Base-by-base conservation (phyloP, 2,888 invertebrate species). In the Rutpela maculata region DNA sequence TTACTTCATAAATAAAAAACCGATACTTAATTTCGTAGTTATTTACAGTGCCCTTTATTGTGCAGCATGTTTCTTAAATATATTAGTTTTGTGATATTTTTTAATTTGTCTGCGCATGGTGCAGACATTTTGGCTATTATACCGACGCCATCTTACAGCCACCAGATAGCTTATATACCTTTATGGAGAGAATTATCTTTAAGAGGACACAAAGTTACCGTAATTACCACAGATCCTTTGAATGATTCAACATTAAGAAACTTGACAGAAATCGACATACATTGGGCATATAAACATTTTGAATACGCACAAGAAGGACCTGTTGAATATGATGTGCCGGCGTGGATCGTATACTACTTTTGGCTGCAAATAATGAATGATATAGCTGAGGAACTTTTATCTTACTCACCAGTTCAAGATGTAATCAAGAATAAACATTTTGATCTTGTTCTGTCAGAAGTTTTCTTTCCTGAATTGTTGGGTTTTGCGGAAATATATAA, bases 261-360 rank as follows among this genome's bases (percentile, higher is more conserved):
- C 74, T 71, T 89, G 0, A 89, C 86, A 18, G 87, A 89, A 84
- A 88, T 90, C 0, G 87, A 89, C 75, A 80, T 89, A 0, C 38
- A 60, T 15, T 38, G 43, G 38, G 10, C 60, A 1, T 50, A 60
- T n/a, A 65, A 65, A 11, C 19, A 10, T 43, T 10, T 1, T 43
- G n/a, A n/a, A n/a, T n/a, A n/a, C n/a, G n/a, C n/a, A n/a, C n/a
- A n/a, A n/a, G n/a, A n/a, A n/a, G n/a, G n/a, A n/a, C n/a, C n/a
- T n/a, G n/a, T n/a, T n/a, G n/a, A n/a, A n/a, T n/a, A n/a, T n/a
- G 3, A 6, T 12, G 12, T 35, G n/a, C 0, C 0, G 35, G 19
- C 50, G 12, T 65, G 43, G 43, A 19, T 15, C 9, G 12, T 6
- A 6, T 43, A 65, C 43, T 10, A 38, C 7, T 1, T 15, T 0